Evolutionary conservation across 2,888 invertebrate genomes (phyloP), one percentile per base, ranked within the genome.

Genomic region (Oligia latruncula): DNA sequence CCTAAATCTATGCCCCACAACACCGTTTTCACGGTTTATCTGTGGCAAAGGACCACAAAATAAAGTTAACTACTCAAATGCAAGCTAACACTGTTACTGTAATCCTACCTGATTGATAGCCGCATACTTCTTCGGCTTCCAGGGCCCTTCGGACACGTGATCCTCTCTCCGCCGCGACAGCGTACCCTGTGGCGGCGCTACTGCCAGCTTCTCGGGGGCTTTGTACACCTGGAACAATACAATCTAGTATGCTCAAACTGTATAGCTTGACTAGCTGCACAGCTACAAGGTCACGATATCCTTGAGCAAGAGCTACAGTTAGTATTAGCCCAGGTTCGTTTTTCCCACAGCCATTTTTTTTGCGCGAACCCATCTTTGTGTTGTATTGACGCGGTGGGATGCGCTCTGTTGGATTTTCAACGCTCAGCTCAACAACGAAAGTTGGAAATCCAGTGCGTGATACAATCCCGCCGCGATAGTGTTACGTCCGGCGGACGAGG

Each of bases 111-210:
- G 98, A 94, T 98, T 98, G 74, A 98, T 97, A n/a, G 98, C 98
- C 1, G 97, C 97, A 92, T 99, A 99, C 92, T 98, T 98, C 92
- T 98, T 98, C 0, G 99, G 99, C 92, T 98, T 99, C 98, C 99
- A 99, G 0, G 98, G 97, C n/a, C 98, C 98, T 73, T 97, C 98
- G 0, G 96, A 91, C 5, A 95, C 92, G 87, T 94, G 90, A 6
- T 97, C 95, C 5, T 96, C 96, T 1, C 95, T 91, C 62, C 96
- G 92, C 87, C 96, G 92, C 80, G 93, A 80, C 76, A 95, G 89
- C 68, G 95, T 93, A 68, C 94, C 93, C 40, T 91, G 84, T 78
- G 92, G 91, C 1, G 93, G 88, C 17, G 92, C 90, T 3, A 86
- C 85, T 23, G 90, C 83, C 70, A 91, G 77, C 89, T 92, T 87